Evolutionary conservation across 2,888 invertebrate species (phyloP).

Genomic region (Mythimna ferrago): DNA sequence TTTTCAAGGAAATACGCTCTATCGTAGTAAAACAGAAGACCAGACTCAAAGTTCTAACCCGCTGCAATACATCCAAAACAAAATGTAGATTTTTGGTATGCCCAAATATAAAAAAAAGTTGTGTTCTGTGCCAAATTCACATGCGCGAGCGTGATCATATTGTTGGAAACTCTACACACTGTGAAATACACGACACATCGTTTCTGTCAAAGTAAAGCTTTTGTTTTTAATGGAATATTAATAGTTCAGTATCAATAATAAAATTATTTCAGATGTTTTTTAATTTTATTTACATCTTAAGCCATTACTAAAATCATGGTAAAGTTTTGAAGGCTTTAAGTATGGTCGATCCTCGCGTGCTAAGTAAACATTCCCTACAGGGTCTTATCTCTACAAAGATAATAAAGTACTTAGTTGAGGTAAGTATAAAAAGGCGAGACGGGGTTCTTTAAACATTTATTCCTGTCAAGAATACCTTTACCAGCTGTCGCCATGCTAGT

Average conservation of each 20-base stretch:
- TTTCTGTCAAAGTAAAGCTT: slow-evolving; percentile 32
- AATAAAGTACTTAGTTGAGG: slow-evolving; percentile 74
- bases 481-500: slow-evolving; percentile 73
- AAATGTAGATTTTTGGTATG: slow-evolving; percentile 80
- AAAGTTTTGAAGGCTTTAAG: slow-evolving; percentile 77
- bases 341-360: slow-evolving; percentile 81
- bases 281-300: not conserved
- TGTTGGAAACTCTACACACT: slow-evolving; percentile 65
- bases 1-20: not conserved
- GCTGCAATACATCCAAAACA: slow-evolving; percentile 69
- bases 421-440: slow-evolving; percentile 80
- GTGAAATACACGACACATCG: slow-evolving; percentile 61
- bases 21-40: not conserved
- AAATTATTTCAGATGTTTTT: slow-evolving; percentile 1
- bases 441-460: slow-evolving; percentile 81
- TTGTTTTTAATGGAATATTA: slow-evolving; percentile 6
- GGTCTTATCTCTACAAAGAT: slow-evolving; percentile 84
- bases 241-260: not conserved
- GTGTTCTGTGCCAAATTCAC: slow-evolving; percentile 77
- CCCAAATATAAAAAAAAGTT: slow-evolving; percentile 70
- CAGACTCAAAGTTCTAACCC: slow-evolving; percentile 73
- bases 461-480: slow-evolving; percentile 69
- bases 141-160: slow-evolving; percentile 33
- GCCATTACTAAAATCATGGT: slow-evolving; percentile 44
- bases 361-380: slow-evolving; percentile 87